A percentile compares a stretch with the other conserved stretches of the same genome.
These are phyloP conservation scores for Acromyrmex heyeri DNA, from an alignment of 1,140 invertebrate species.

Conservation along the genomic window DNA sequence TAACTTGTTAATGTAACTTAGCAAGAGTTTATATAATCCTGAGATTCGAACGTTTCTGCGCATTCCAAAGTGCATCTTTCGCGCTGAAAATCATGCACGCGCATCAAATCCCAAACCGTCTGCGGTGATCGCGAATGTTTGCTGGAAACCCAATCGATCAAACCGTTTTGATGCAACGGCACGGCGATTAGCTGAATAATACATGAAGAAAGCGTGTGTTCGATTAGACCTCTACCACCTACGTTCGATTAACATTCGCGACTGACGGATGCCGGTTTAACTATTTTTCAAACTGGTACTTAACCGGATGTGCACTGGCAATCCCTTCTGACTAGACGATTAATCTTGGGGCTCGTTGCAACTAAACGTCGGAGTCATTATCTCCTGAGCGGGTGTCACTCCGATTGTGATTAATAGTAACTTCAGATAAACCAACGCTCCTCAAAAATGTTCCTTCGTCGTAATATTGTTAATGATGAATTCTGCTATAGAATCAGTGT, in stretches of 20 bases:
- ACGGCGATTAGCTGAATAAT: conserved; percentile 69
- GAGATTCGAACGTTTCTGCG: background rate
- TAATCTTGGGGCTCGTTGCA: conserved; percentile 65
- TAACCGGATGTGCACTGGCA: conserved; percentile 59
- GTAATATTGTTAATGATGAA: background rate
- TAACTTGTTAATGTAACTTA: conserved; percentile 25
- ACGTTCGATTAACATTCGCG: conserved; percentile 65
- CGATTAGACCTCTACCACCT: conserved; percentile 64
- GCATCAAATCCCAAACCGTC: background rate
- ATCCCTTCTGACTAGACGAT: conserved; percentile 68
- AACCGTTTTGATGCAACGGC: conserved; percentile 65
- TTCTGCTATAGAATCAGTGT: background rate
- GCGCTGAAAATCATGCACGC: conserved; percentile 42
- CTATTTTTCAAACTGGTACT: conserved; percentile 41
- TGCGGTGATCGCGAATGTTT: conserved; percentile 49
- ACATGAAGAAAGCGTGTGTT: conserved; percentile 63
- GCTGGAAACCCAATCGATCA: conserved; percentile 64
- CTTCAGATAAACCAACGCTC: background rate
- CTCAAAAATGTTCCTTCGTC: conserved; percentile 17
- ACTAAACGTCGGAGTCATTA: conserved; percentile 64
- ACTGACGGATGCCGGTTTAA: conserved; percentile 20
- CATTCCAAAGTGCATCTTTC: background rate
- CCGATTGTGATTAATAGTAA: conserved; percentile 70
- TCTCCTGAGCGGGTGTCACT: conserved; percentile 51
- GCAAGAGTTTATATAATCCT: conserved; percentile 10